Evolutionary conservation across 2,113 vertebrate species (phyloP).

Genomic region (Orthonyx spaldingii): DNA sequence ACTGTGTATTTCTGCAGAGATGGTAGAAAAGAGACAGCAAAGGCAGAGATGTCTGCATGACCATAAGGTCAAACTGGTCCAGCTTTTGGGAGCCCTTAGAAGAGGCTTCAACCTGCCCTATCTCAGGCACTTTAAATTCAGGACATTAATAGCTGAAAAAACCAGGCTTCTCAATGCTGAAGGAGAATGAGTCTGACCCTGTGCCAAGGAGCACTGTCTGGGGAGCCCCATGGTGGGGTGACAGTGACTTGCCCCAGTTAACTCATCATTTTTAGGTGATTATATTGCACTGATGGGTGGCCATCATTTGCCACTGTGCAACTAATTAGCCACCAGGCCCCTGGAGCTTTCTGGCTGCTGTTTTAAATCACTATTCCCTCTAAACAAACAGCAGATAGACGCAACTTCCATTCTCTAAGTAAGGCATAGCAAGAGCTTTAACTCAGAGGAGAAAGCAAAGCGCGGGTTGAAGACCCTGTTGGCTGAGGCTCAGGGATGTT

Average conservation of each 20-base stretch:
- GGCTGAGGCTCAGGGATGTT: not conserved
- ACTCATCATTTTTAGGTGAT: not conserved
- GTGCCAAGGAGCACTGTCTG: not conserved
- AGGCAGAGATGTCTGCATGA: not conserved
- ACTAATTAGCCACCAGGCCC: not conserved
- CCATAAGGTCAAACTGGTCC: not conserved
- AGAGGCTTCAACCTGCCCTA: not conserved
- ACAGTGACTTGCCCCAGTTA: not conserved
- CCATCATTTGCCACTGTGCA: not conserved
- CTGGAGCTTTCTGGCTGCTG: not conserved
- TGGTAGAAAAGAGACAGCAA: not conserved
- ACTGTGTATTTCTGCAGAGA: not conserved
- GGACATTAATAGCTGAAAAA: not conserved
- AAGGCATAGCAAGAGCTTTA: not conserved
- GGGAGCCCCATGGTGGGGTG: not conserved
- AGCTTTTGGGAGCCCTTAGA: not conserved
- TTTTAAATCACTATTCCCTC: not conserved
- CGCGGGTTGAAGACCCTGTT: fast-evolving
- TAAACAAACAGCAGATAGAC: not conserved
- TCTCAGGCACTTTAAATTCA: not conserved
- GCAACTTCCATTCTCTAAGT: not conserved
- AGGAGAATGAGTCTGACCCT: not conserved
- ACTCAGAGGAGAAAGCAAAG: not conserved
- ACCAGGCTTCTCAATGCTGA: not conserved
- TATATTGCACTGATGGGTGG: not conserved